Conservation (phyloP, 2,797 vertebrate species). For the Otolemur crassicaudatus region DNA sequence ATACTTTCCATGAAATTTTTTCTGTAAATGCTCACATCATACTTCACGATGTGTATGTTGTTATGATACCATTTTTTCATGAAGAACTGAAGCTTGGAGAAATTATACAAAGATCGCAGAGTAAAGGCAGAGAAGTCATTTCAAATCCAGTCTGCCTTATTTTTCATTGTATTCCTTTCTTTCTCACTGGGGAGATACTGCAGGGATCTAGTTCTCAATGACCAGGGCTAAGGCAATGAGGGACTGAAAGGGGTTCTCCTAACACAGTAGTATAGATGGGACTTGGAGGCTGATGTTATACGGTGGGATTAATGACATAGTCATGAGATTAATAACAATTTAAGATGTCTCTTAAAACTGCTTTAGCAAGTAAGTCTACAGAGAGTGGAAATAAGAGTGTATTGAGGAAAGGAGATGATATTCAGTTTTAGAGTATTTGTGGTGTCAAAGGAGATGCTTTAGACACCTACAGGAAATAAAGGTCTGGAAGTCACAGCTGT, state of each 20-base stretch:
- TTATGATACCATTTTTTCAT: background rate
- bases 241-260: too few relatives aligned
- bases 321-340: background rate
- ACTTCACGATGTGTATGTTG: background rate
- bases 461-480: background rate
- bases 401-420: background rate
- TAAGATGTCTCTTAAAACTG: background rate
- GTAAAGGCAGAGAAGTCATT: background rate
- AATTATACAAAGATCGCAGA: background rate
- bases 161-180: background rate
- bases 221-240: background rate
- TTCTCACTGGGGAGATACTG: background rate
- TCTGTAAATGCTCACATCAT: background rate
- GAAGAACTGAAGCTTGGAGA: background rate
- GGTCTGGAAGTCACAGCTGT: background rate
- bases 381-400: background rate
- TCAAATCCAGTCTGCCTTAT: background rate
- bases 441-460: background rate
- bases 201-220: background rate
- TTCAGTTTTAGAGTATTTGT: background rate
- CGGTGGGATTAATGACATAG: background rate
- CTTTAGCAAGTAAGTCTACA: background rate
- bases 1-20: background rate
- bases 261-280: background rate
- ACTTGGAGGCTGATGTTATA: background rate